These are phyloP conservation scores for Meloe dianella DNA, from an alignment of 2,888 invertebrate genomes.

Conservation along the genomic window DNA sequence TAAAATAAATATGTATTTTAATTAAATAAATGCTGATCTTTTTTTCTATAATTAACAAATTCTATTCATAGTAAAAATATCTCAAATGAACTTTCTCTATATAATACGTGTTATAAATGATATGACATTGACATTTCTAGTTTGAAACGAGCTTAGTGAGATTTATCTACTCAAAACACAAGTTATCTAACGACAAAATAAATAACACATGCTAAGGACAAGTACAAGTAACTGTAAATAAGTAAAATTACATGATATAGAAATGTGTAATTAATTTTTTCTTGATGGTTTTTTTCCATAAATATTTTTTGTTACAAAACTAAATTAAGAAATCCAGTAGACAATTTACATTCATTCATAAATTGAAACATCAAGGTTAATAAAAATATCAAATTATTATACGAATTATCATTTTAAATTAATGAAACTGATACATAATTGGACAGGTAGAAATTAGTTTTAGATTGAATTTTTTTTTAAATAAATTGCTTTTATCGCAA, in stretches of 20 bases:
- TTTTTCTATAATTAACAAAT: neutral
- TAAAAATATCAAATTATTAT: neutral
- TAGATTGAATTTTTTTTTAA: no score
- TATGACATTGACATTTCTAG: constrained; percentile 4
- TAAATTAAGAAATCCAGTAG: neutral
- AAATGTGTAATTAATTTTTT: neutral
- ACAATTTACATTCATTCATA: neutral
- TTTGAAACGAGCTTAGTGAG: neutral
- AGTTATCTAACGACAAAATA: constrained; percentile 1
- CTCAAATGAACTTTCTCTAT: neutral
- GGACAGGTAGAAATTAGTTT: neutral
- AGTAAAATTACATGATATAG: neutral
- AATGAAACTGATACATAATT: neutral
- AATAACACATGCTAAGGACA: neutral
- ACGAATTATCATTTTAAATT: neutral
- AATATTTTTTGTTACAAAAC: neutral
- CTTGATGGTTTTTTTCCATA: no score
- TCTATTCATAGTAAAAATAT: neutral
- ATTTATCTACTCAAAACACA: neutral
- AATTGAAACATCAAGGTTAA: constrained; percentile 1
- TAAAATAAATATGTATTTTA: no score
- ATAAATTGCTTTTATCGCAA: no score
- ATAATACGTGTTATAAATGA: neutral
- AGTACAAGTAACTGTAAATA: neutral
- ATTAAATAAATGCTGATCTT: neutral